Conservation (phyloP, 2,888 invertebrate species). For the Eristalis tenax region DNA sequence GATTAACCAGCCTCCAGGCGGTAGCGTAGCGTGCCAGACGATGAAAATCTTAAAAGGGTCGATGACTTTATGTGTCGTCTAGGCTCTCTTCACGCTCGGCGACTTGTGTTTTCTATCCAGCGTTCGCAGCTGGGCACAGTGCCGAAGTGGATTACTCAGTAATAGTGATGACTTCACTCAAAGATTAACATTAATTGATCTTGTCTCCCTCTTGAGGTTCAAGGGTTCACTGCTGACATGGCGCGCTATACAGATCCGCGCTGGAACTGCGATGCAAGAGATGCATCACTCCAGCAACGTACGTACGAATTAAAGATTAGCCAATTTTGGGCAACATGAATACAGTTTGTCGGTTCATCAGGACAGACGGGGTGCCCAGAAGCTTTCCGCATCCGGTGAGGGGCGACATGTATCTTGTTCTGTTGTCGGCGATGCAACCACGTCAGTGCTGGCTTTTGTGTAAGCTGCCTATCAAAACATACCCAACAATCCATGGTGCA, state of each 20-base stretch:
- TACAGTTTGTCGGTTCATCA: background rate
- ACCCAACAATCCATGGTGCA: constrained; percentile 41
- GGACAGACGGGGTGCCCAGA: constrained; percentile 1
- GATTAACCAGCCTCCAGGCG: constrained; percentile 48
- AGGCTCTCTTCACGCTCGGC: constrained; percentile 16
- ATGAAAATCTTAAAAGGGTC: constrained; percentile 62
- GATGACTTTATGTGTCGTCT: constrained; percentile 61
- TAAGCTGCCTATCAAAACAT: constrained; percentile 60
- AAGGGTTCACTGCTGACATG: constrained; percentile 3
- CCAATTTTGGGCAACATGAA: constrained; percentile 38
- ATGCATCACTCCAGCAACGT: background rate
- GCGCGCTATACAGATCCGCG: background rate
- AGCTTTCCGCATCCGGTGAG: constrained; percentile 36
- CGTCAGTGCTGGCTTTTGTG: constrained; percentile 38
- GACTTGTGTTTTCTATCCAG: constrained; percentile 33
- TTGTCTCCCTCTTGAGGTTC: background rate
- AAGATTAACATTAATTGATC: constrained; percentile 63
- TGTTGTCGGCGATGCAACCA: background rate
- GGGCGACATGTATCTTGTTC: background rate
- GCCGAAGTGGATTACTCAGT: constrained; percentile 53
- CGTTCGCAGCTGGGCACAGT: constrained; percentile 61
- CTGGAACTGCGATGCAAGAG: constrained; percentile 16
- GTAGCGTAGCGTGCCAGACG: constrained; percentile 12
- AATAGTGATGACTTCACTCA: constrained; percentile 60
- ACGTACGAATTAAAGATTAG: constrained; percentile 28